Percentiles rank a stretch among this genome's conserved stretches.
Evolutionary conservation across 2,113 vertebrate species (phyloP).

Genomic region (Petrocephalus microphthalmus): DNA sequence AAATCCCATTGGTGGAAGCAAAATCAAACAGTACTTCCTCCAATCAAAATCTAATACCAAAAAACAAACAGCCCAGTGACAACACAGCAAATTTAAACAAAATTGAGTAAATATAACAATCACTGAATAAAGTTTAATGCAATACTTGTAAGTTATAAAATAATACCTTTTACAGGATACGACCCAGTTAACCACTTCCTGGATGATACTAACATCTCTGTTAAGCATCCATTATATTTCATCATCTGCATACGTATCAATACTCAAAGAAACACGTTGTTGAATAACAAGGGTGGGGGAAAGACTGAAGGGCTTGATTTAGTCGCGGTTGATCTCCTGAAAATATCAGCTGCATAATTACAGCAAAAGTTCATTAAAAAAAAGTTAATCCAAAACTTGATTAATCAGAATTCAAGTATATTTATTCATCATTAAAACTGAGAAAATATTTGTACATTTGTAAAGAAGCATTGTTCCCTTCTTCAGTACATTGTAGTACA

Average conservation of each 20-base stretch:
- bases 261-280: background rate
- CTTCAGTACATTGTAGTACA: background rate
- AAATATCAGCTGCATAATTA: conserved; percentile 58
- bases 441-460: conserved; percentile 35
- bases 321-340: conserved; percentile 59
- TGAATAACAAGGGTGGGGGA: conserved; percentile 19
- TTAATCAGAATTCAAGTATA: conserved; percentile 30
- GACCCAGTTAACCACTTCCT: background rate
- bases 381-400: conserved; percentile 41
- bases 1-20: background rate
- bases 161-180: background rate
- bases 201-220: background rate
- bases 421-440: conserved; percentile 33
- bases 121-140: background rate
- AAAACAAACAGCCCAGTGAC: background rate
- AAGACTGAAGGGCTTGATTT: conserved; percentile 46
- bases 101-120: background rate
- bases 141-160: background rate
- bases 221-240: background rate
- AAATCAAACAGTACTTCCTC: background rate
- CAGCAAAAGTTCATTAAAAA: conserved; percentile 30
- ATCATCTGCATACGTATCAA: background rate
- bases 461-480: background rate
- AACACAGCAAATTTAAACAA: background rate
- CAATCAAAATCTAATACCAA: background rate